Conservation (phyloP, 1,140 invertebrate genomes). For the Tetramorium simillimum region DNA sequence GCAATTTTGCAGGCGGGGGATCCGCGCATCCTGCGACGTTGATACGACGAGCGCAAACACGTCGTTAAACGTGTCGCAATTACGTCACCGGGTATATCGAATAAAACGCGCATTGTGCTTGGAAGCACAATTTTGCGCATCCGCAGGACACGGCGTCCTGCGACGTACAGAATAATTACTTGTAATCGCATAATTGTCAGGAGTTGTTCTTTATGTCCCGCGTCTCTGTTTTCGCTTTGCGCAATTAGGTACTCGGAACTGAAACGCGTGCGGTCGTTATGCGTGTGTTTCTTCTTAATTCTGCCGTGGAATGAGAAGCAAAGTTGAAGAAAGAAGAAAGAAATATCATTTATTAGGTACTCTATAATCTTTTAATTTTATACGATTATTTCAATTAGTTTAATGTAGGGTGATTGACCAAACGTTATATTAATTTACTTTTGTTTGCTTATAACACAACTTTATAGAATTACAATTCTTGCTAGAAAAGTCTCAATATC, state of each 20-base stretch:
- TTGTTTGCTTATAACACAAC: not conserved
- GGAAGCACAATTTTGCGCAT: conserved; percentile 10
- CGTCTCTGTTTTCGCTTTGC: conserved; percentile 27
- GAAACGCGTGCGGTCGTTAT: conserved; percentile 39
- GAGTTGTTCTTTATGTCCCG: conserved; percentile 14
- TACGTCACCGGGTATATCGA: conserved; percentile 42
- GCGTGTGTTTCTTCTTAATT: conserved; percentile 20
- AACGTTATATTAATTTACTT: not conserved
- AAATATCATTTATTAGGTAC: conserved; percentile 32
- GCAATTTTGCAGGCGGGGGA: conserved; percentile 39
- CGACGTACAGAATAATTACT: conserved; percentile 36
- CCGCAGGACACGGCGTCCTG: conserved; percentile 31
- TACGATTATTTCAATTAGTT: conserved; percentile 25
- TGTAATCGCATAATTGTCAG: conserved; percentile 53
- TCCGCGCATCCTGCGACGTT: conserved; percentile 30
- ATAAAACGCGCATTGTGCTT: conserved; percentile 7
- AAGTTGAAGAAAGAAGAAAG: not conserved
- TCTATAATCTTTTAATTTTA: not conserved
- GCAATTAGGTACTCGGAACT: conserved; percentile 59
- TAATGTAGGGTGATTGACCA: not conserved
- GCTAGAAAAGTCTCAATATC: not conserved
- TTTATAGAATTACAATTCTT: not conserved
- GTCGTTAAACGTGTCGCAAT: conserved; percentile 45
- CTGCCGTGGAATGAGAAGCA: not conserved
- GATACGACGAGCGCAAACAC: conserved; percentile 41